Evolutionary conservation across 2,113 vertebrate genomes (phyloP).

Genomic region (Gasterosteus nipponicus): DNA sequence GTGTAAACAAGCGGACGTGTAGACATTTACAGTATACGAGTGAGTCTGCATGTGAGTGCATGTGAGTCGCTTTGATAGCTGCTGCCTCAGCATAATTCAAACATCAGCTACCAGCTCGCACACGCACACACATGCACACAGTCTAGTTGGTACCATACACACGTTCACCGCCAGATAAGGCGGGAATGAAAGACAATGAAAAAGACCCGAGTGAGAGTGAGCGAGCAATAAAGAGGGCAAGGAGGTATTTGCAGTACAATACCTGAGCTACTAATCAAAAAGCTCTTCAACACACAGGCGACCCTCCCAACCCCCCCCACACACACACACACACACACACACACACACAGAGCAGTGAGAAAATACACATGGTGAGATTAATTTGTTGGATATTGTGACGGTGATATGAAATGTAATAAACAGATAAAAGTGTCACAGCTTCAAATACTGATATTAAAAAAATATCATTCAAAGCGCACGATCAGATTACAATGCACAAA

Average conservation of each 20-base stretch:
- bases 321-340: not conserved
- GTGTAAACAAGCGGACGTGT: slow-evolving; percentile 18
- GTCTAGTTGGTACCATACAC: slow-evolving; percentile 8
- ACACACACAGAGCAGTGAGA: slow-evolving; percentile 6
- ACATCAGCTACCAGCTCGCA: slow-evolving; percentile 16
- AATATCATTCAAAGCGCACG: not conserved
- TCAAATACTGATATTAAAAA: not conserved
- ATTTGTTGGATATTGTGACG: not conserved
- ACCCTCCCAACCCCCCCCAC: slow-evolving; percentile 32
- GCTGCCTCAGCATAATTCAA: slow-evolving; percentile 52
- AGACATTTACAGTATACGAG: slow-evolving; percentile 3
- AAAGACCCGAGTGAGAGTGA: not conserved
- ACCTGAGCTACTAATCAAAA: slow-evolving; percentile 66
- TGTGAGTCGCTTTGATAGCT: slow-evolving; percentile 11
- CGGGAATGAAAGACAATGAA: slow-evolving; percentile 30
- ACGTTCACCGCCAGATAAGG: not conserved
- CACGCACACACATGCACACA: slow-evolving; percentile 2
- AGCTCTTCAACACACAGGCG: slow-evolving; percentile 54
- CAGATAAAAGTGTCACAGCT: not conserved
- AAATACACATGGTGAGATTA: not conserved
- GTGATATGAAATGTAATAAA: not conserved
- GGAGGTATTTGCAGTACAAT: slow-evolving; percentile 59
- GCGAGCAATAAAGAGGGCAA: slow-evolving; percentile 27
- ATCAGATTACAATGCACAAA: not conserved
- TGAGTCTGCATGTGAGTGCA: not conserved